phyloP scores from a whole-genome alignment of 64 coral and sea anemone genomes.

The Hydrozoanthus tunicans region DNA sequence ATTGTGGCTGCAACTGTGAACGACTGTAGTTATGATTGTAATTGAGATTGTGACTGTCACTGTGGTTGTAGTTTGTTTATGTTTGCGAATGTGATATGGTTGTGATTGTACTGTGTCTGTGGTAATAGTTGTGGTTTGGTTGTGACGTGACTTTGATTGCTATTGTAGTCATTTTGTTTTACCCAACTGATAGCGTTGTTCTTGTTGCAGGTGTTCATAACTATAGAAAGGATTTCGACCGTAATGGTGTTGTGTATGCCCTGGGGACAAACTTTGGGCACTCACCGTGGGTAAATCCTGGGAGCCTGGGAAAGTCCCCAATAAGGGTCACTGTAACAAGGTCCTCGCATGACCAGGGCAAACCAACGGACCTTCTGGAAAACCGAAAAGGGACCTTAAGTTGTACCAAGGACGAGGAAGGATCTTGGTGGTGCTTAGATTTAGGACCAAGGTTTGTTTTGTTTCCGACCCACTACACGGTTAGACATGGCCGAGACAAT shows the following conservation, averaged over 20 bases:
- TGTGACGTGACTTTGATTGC: too few relatives aligned
- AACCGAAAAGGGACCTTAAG: conserved; percentile 73
- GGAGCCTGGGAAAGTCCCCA: background rate
- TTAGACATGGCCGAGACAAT: conserved; percentile 76
- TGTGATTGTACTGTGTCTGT: too few relatives aligned
- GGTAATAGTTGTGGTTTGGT: too few relatives aligned
- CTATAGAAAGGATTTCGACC: conserved; percentile 83
- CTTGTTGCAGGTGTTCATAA: conserved; percentile 72
- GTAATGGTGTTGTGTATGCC: conserved; percentile 74
- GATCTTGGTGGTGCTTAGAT: conserved; percentile 84
- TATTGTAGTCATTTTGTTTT: background rate
- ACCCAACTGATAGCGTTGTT: background rate
- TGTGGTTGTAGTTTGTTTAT: too few relatives aligned
- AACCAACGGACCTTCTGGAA: conserved; percentile 67
- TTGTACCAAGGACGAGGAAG: conserved; percentile 74
- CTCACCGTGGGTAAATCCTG: conserved; percentile 67
- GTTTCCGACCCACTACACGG: conserved; percentile 65
- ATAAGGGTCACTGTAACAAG: conserved; percentile 49
- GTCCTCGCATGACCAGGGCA: conserved; percentile 66
- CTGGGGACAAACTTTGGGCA: conserved; percentile 76
- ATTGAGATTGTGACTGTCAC: too few relatives aligned
- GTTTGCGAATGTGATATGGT: too few relatives aligned
- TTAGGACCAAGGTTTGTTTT: conserved; percentile 63
- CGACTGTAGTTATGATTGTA: too few relatives aligned
- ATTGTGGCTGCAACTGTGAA: too few relatives aligned